Evolutionary conservation across 2,797 vertebrate genomes (phyloP), one percentile per base, ranked within the genome.

Genomic region (Meda fulgida): DNA sequence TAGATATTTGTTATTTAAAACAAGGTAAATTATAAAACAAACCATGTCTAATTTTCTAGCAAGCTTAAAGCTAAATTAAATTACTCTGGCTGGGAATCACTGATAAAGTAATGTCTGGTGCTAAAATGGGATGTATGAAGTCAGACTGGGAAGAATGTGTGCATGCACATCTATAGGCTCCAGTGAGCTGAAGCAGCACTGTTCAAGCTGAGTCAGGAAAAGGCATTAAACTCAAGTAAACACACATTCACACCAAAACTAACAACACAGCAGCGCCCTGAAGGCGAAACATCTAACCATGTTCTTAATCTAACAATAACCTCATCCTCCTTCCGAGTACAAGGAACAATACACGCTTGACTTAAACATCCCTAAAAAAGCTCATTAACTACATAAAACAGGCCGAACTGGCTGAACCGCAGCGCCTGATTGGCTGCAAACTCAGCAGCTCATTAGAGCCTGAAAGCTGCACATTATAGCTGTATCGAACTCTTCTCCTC

Each of bases 221-320:
- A 85, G 18, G 72, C 53, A 81, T 87, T 77, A 77, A 71, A 81
- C 34, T 70, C 48, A 84, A 76, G 58, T 43, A 69, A 80, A 87
- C 81, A 58, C 81, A 76, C 21, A 86, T 51, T 72, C 60, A 84
- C 58, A 87, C 77, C 55, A 72, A 84, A 67, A 34, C 69, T 80
- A 77, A 87, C 77, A 86, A 7, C 34, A 46, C 53, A 46, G 23
- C 66, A 73, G 67, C 40, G 31, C 29, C 69, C 69, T 66, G 40
- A 72, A 66, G 84, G 84, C 77, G 13, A 85, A 84, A 85, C 77
- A 38, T 79, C 66, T 36, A 51, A 79, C 21, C 11, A 1, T 18
- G 18, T 29, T 71, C 26, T 71, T 79, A 77, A 78, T 83, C 65
- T 2, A 83, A 83, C 53, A 63, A 73, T 85, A 48, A 72, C 77